These are phyloP conservation scores for Microcebus jonahi DNA, from an alignment of 2,113 vertebrate species.

Conservation along the genomic window DNA sequence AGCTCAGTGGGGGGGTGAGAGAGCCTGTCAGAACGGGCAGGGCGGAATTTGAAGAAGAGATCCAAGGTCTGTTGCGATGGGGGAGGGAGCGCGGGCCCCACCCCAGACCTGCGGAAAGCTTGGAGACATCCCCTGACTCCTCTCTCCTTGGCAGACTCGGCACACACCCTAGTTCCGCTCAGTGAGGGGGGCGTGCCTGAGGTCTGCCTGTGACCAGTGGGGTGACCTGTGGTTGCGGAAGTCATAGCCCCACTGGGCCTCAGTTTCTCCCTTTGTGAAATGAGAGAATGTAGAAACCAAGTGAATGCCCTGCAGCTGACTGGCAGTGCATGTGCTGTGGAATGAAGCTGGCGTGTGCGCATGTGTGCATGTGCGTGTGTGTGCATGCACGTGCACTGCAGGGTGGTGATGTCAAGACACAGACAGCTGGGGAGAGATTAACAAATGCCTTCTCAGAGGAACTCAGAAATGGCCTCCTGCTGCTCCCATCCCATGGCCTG, in stretches of 20 bases:
- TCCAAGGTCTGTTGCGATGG: background rate
- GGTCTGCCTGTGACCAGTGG: background rate
- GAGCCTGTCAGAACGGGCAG: background rate
- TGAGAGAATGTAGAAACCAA: background rate
- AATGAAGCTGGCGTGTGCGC: background rate
- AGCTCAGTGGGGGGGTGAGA: background rate
- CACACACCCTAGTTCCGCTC: background rate
- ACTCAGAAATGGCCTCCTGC: background rate
- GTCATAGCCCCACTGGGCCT: background rate
- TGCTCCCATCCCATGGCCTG: background rate
- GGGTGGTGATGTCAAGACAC: background rate
- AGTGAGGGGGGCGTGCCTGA: background rate
- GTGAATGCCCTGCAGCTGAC: background rate
- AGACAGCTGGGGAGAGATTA: background rate
- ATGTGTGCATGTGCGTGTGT: no score
- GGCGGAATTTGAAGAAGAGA: background rate
- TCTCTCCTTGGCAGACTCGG: background rate
- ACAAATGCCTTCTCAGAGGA: background rate
- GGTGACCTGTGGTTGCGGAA: background rate
- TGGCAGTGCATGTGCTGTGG: accelerated
- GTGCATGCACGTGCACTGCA: no score
- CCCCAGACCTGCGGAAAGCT: background rate
- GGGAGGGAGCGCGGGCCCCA: background rate
- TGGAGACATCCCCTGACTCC: background rate
- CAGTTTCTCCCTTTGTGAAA: background rate